Percentiles rank a stretch among this genome's conserved stretches.
phyloP scores from a whole-genome alignment of 37 sponge, comb jelly and placozoan species.

The Amphimedon queenslandica region DNA sequence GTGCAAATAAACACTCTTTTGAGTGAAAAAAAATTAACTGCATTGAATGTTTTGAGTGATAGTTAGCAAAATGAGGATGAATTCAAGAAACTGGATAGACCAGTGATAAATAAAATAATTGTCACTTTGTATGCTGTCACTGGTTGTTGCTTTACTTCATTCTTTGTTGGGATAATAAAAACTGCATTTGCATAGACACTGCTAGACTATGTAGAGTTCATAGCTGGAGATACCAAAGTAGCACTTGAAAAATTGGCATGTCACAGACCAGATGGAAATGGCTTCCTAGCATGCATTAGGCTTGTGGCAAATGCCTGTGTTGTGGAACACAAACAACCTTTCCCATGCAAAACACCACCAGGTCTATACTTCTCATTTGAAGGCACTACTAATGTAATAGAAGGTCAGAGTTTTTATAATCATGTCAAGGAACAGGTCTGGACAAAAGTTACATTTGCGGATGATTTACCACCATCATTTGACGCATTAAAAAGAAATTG shows the following conservation, averaged over 20 bases:
- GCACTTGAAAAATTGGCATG: not conserved
- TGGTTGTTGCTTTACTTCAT: slow-evolving; percentile 32
- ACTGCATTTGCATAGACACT: not conserved
- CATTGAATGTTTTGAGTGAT: not conserved
- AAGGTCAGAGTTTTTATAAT: not conserved
- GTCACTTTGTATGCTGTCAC: slow-evolving; percentile 8
- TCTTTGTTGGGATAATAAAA: slow-evolving; percentile 21
- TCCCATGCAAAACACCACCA: not conserved
- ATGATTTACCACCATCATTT: not conserved
- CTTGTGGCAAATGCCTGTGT: too few species aligned
- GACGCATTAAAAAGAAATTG: not conserved
- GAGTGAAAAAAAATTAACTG: not conserved
- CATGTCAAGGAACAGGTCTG: not conserved
- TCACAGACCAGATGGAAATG: not conserved
- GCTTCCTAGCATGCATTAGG: not conserved
- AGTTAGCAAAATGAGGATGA: not conserved
- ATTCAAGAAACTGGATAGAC: not conserved
- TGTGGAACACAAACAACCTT: not conserved
- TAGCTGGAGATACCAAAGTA: not conserved
- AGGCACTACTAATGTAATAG: not conserved
- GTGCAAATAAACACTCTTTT: not conserved
- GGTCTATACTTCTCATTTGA: not conserved
- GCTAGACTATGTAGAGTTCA: not conserved
- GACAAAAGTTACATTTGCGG: not conserved
- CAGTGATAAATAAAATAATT: not conserved